Evolutionary conservation across 1,140 invertebrate species (phyloP), one percentile per base, ranked within the genome.

Genomic region (Temnothorax longispinosus): DNA sequence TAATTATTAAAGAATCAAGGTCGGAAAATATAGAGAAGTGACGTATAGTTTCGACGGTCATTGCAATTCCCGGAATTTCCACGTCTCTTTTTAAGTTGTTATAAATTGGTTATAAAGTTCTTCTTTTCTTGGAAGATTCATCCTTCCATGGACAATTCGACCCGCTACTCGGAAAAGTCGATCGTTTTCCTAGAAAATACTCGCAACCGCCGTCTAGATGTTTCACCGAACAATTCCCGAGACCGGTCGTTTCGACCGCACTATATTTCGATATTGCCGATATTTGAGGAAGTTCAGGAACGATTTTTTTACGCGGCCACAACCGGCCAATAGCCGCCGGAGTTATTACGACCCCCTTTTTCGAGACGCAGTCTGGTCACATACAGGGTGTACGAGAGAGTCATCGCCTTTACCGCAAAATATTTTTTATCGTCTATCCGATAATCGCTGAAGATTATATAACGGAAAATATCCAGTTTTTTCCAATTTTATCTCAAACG

Each of bases 261-360:
- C 64, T 71, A 71, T 71, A 56, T 56, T 50, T 81, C 78, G 65
- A 81, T 81, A 81, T 81, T 32, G 21, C 21, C 78, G 64, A 71
- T 81, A 81, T 81, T 81, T 71, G 78, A 71, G 78, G 50, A 71
- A 81, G 78, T 56, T 35, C 11, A 38, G 11, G 44, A 80, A 67
- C 32, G 64, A 54, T 71, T 71, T 71, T 71, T 81, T 81, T 81
- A 81, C 65, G 38, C 65, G 54, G 21, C 64, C 32, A 21, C 65
- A 41, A 69, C 15, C 50, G 21, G 35, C 78, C 65, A 64, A 67
- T 52, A 52, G 44, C 62, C 62, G 64, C 15, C 13, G 64, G 21
- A 56, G 50, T 81, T 81, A 81, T 81, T 81, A 58, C 50, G 65
- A 58, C 10, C 78, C 75, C 50, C 41, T 41, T 41, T 35, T 81